These are phyloP conservation scores for Nycticorax nycticorax DNA, from an alignment of 2,113 vertebrate species.

Conservation along the genomic window DNA sequence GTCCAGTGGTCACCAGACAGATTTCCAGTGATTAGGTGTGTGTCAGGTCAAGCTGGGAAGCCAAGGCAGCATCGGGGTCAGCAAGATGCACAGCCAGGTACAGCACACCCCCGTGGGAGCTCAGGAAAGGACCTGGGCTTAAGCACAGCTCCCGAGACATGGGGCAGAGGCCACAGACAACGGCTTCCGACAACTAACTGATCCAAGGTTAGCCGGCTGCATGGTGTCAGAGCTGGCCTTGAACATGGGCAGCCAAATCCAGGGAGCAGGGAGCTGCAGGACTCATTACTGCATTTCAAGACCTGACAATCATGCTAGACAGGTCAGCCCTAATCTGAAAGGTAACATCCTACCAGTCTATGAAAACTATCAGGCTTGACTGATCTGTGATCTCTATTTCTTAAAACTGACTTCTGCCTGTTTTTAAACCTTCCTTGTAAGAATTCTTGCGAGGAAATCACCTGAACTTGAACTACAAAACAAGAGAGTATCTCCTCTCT, in stretches of 20 bases:
- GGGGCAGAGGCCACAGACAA: background rate
- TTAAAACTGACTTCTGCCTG: background rate
- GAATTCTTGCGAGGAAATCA: background rate
- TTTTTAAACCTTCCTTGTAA: background rate
- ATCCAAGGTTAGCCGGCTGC: background rate
- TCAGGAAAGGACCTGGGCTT: background rate
- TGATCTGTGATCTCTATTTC: background rate
- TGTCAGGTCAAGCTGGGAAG: background rate
- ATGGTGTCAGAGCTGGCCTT: background rate
- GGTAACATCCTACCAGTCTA: too few species aligned
- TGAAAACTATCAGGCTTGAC: background rate
- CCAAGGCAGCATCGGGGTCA: background rate
- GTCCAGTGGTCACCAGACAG: background rate
- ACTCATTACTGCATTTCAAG: background rate
- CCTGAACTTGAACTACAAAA: background rate
- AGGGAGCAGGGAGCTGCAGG: background rate
- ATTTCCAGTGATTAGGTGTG: accelerated
- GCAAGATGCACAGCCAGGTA: too few species aligned
- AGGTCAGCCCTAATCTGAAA: background rate
- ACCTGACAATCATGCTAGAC: background rate
- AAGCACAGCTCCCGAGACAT: background rate
- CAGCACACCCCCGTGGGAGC: background rate
- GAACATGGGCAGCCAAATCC: background rate
- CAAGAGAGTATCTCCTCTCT: background rate
- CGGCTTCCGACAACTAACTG: background rate